phyloP scores from a whole-genome alignment of 2,113 vertebrate species.

The Climacteris rufus region DNA sequence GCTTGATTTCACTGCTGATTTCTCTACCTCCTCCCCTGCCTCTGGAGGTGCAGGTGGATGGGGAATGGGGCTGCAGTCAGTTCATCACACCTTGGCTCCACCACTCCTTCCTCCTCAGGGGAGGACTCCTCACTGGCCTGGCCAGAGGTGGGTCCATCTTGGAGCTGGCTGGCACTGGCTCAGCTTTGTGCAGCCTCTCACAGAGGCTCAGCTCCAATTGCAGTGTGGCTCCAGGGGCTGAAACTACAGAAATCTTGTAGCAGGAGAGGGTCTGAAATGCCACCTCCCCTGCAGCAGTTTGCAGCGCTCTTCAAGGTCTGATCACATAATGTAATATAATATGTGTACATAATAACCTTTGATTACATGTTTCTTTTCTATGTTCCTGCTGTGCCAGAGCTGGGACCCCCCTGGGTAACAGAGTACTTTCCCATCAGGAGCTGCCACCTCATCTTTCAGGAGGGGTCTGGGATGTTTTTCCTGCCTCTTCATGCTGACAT shows the following conservation, averaged over 20 bases:
- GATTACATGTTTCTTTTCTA: neutral
- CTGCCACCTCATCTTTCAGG: conserved; percentile 68
- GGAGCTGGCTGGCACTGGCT: neutral
- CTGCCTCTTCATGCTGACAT: conserved; percentile 65
- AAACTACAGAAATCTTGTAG: neutral
- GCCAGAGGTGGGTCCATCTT: neutral
- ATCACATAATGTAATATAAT: neutral
- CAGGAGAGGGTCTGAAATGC: neutral
- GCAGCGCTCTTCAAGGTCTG: fast-evolving
- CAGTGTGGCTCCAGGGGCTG: neutral
- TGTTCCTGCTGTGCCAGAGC: neutral
- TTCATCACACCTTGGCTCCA: no score
- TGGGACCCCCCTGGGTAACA: neutral
- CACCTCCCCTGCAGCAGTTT: fast-evolving
- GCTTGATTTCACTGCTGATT: neutral
- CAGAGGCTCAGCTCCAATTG: neutral
- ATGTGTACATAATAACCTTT: fast-evolving
- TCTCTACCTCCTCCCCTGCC: neutral
- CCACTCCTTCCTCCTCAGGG: neutral
- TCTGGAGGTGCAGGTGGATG: neutral
- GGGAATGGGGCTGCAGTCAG: neutral
- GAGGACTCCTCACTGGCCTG: neutral
- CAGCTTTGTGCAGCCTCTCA: neutral
- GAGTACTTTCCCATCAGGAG: conserved; percentile 75
- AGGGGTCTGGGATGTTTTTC: conserved; percentile 65